Percentiles rank a stretch among this genome's conserved stretches.
phyloP scores from a whole-genome alignment of 1,140 invertebrate genomes.

The Dryas iulia region DNA sequence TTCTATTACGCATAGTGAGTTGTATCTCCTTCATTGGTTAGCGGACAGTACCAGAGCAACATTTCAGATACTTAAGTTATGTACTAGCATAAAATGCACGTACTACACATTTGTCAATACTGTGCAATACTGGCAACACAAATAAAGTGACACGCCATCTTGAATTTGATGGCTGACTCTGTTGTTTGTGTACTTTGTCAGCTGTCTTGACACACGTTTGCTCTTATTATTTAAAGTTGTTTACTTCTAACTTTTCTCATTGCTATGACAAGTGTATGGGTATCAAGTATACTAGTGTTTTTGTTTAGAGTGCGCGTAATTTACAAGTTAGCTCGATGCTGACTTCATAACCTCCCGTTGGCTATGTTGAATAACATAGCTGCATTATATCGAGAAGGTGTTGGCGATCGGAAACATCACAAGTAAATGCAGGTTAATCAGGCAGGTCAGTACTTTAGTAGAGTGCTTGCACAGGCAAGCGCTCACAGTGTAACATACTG shows the following conservation, averaged over 20 bases:
- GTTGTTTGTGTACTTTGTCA: too few relatives aligned
- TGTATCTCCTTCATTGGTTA: too few relatives aligned
- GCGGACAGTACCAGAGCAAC: too few relatives aligned
- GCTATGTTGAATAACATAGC: constrained; percentile 23
- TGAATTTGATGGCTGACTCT: too few relatives aligned
- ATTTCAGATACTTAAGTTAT: too few relatives aligned
- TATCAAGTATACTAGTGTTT: background rate
- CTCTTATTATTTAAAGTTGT: background rate
- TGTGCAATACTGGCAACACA: too few relatives aligned
- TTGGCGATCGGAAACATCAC: constrained; percentile 15
- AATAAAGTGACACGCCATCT: too few relatives aligned
- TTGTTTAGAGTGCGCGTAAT: background rate
- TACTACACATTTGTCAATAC: too few relatives aligned
- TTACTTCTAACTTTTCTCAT: background rate
- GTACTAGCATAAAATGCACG: too few relatives aligned
- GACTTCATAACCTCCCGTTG: constrained; percentile 11
- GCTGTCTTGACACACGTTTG: too few relatives aligned
- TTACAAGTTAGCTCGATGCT: constrained; percentile 5
- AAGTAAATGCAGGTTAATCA: constrained; percentile 28
- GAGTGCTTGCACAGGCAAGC: constrained; percentile 6
- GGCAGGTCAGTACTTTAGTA: constrained; percentile 9
- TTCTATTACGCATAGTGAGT: too few relatives aligned
- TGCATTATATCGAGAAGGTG: constrained; percentile 18
- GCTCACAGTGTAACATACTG: background rate
- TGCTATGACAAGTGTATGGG: background rate